phyloP scores from a whole-genome alignment of 2,113 vertebrate species.

The Mormyrus iriodes region DNA sequence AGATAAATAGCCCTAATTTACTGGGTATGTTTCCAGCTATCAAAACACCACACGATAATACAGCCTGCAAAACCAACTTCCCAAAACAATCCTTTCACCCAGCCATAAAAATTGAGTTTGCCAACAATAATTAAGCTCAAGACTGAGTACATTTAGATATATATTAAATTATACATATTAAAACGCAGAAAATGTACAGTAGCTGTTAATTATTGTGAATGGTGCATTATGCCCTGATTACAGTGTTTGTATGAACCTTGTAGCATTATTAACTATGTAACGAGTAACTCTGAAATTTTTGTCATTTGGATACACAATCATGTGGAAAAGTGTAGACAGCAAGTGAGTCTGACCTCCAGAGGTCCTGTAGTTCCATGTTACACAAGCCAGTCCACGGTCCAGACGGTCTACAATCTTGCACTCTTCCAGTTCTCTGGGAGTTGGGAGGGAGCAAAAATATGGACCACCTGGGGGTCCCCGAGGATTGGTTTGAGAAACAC shows the following conservation, averaged over 20 bases:
- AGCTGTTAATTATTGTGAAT: background rate
- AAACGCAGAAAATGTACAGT: background rate
- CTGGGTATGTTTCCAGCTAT: background rate
- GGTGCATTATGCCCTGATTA: background rate
- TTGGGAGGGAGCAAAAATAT: too few relatives aligned
- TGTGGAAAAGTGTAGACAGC: background rate
- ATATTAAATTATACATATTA: too few relatives aligned
- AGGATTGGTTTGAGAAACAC: too few relatives aligned
- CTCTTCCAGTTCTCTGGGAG: too few relatives aligned
- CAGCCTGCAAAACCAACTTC: background rate
- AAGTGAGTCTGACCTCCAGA: background rate
- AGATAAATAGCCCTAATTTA: slow-evolving; percentile 1
- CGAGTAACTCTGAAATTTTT: background rate
- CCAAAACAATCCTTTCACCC: background rate
- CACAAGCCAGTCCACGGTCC: too few relatives aligned
- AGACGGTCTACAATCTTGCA: too few relatives aligned
- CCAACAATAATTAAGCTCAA: background rate
- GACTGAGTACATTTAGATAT: background rate
- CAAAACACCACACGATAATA: background rate
- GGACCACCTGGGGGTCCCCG: too few relatives aligned
- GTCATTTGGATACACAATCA: background rate
- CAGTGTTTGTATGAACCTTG: background rate
- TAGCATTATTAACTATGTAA: background rate
- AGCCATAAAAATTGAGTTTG: background rate
- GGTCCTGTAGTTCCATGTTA: too few relatives aligned